phyloP scores from a whole-genome alignment of 2,797 vertebrate species.

The Bryconaethiops microstoma region DNA sequence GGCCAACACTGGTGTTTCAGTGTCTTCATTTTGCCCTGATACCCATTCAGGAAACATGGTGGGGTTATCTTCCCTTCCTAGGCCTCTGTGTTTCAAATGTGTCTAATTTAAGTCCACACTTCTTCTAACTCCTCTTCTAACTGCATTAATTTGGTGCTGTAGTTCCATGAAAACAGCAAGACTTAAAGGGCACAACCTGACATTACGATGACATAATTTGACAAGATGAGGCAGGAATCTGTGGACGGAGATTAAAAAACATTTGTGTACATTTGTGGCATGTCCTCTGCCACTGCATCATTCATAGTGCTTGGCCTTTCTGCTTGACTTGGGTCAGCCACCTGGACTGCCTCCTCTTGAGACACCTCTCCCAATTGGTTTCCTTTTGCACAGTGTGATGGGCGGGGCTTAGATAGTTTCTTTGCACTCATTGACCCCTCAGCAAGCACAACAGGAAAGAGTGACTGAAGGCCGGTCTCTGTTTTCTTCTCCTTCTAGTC shows the following conservation, averaged over 20 bases:
- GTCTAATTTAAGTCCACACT: not conserved
- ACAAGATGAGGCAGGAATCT: not conserved
- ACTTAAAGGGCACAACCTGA: no score
- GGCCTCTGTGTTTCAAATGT: not conserved
- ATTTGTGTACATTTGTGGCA: not conserved
- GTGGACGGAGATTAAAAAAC: not conserved
- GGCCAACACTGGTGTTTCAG: no score
- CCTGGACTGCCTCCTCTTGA: not conserved
- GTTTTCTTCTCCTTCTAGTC: not conserved
- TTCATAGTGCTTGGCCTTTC: constrained; percentile 5
- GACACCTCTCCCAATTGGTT: not conserved
- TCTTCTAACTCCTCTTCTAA: not conserved
- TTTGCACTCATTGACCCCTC: not conserved
- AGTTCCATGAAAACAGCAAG: no score
- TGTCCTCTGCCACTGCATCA: not conserved
- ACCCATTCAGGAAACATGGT: not conserved
- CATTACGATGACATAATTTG: not conserved
- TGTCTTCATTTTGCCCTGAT: not conserved
- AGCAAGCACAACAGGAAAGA: constrained; percentile 1
- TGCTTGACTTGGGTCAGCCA: constrained; percentile 5
- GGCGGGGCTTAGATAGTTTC: not conserved
- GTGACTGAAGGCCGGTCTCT: no score
- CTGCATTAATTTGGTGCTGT: no score
- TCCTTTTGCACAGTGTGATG: constrained; percentile 21
- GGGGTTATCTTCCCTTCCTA: not conserved